Evolutionary conservation across 2,797 vertebrate species (phyloP).

Genomic region (Sparidentex hasta): DNA sequence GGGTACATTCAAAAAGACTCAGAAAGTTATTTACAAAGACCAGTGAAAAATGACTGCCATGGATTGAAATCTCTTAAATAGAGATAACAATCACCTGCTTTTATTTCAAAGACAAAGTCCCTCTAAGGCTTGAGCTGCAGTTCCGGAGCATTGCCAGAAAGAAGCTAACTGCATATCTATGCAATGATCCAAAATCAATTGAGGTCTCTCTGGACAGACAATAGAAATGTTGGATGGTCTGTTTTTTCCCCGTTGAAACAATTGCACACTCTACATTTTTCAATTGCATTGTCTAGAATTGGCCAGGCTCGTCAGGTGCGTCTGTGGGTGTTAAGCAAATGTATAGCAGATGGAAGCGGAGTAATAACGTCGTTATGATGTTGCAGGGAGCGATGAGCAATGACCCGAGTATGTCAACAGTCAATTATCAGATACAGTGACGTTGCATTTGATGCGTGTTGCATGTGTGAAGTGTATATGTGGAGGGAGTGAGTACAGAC

Average conservation of each 20-base stretch:
- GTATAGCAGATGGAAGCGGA: conserved; percentile 55
- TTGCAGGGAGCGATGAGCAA: conserved; percentile 39
- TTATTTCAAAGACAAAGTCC: conserved; percentile 76
- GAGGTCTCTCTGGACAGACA: conserved; percentile 73
- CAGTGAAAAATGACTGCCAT: conserved; percentile 62
- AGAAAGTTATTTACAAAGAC: conserved; percentile 69
- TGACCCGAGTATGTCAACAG: conserved; percentile 23
- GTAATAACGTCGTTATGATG: conserved; percentile 47
- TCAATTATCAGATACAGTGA: conserved; percentile 34
- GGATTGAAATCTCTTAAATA: conserved; percentile 60
- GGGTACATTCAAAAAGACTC: conserved; percentile 54
- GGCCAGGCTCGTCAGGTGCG: conserved; percentile 36
- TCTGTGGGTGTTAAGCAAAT: conserved; percentile 59
- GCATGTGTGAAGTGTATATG: conserved; percentile 8
- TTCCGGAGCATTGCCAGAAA: conserved; percentile 53
- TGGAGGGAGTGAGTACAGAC: conserved; percentile 1
- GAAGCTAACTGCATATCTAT: conserved; percentile 75
- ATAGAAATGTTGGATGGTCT: conserved; percentile 79
- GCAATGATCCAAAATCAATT: conserved; percentile 82
- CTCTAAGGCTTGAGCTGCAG: conserved; percentile 45
- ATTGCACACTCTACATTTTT: conserved; percentile 73
- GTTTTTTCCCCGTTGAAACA: conserved; percentile 69
- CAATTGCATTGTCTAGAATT: conserved; percentile 68
- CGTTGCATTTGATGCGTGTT: neutral
- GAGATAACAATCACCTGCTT: conserved; percentile 72